Conservation (phyloP, 2,113 vertebrate species). For the Hyperoodon ampullatus region DNA sequence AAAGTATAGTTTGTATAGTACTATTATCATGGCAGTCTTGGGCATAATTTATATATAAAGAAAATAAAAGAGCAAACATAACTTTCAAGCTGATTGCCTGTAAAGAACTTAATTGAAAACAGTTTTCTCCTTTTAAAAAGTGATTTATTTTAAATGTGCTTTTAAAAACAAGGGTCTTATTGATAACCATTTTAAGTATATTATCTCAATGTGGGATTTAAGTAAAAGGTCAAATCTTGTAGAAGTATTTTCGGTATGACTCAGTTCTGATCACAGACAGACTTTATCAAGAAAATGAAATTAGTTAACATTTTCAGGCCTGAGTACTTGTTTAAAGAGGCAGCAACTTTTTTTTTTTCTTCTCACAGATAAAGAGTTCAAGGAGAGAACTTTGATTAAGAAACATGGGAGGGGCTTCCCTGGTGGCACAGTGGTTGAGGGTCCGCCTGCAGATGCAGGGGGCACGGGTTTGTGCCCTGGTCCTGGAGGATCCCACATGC, state of each 20-base stretch:
- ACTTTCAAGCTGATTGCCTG: conserved; percentile 82
- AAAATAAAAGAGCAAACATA: conserved; percentile 83
- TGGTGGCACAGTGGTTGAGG: too few species aligned
- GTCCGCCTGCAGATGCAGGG: too few species aligned
- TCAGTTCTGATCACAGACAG: conserved; percentile 88
- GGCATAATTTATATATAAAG: conserved; percentile 83
- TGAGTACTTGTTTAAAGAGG: conserved; percentile 72
- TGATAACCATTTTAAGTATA: conserved; percentile 85
- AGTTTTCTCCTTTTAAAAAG: conserved; percentile 86
- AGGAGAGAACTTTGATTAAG: conserved; percentile 68
- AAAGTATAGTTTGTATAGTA: conserved; percentile 80
- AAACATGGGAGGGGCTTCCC: background rate
- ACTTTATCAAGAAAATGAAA: conserved; percentile 85
- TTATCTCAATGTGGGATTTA: conserved; percentile 87
- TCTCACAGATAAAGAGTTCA: conserved; percentile 64
- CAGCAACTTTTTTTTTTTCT: background rate
- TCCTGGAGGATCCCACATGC: too few species aligned
- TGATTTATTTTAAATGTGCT: conserved; percentile 85
- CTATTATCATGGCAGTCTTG: conserved; percentile 80
- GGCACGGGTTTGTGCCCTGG: too few species aligned
- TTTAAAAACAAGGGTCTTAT: conserved; percentile 86
- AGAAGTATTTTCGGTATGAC: conserved; percentile 88
- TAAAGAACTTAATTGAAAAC: conserved; percentile 85
- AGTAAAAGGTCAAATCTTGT: conserved; percentile 88
- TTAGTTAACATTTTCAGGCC: conserved; percentile 84